Evolutionary conservation across 2,888 invertebrate species (phyloP).

Genomic region (Neoscelio sp.): DNA sequence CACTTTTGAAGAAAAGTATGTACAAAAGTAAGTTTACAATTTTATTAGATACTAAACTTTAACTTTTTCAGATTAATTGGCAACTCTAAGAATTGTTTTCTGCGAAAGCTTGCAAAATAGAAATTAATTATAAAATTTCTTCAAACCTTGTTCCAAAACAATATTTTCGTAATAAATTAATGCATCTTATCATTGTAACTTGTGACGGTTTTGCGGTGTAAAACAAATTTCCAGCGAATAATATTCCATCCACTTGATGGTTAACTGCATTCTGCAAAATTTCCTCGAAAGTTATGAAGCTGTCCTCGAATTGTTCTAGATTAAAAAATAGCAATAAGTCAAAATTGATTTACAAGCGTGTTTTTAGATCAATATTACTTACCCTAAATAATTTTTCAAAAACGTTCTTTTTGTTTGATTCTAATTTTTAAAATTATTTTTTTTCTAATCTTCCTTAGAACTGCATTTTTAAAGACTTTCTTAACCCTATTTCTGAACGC

Average conservation of each 20-base stretch:
- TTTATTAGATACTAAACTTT: neutral
- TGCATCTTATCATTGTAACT: slow-evolving; percentile 36
- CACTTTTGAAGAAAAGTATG: neutral
- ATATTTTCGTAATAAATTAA: slow-evolving; percentile 48
- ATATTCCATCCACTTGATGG: slow-evolving; percentile 41
- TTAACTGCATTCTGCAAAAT: slow-evolving; percentile 45
- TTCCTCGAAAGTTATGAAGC: slow-evolving; percentile 57
- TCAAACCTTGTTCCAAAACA: slow-evolving; percentile 42
- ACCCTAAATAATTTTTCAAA: no score
- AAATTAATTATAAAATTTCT: slow-evolving; percentile 2
- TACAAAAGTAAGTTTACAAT: neutral
- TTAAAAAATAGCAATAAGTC: slow-evolving; percentile 1
- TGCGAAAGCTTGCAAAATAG: no score
- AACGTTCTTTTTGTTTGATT: no score
- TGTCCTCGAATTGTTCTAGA: slow-evolving; percentile 55
- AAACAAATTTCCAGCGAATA: slow-evolving; percentile 57
- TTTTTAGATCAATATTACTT: no score
- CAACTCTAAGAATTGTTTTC: no score
- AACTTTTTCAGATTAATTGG: no score
- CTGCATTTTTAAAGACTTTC: no score
- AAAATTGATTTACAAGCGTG: slow-evolving; percentile 5
- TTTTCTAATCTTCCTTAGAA: no score
- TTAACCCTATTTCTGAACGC: no score
- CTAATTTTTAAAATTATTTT: no score
- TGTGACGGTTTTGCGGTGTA: slow-evolving; percentile 49